These are phyloP conservation scores for Tenualosa thibaudeaui DNA, from an alignment of 2,797 vertebrate species.

Conservation along the genomic window DNA sequence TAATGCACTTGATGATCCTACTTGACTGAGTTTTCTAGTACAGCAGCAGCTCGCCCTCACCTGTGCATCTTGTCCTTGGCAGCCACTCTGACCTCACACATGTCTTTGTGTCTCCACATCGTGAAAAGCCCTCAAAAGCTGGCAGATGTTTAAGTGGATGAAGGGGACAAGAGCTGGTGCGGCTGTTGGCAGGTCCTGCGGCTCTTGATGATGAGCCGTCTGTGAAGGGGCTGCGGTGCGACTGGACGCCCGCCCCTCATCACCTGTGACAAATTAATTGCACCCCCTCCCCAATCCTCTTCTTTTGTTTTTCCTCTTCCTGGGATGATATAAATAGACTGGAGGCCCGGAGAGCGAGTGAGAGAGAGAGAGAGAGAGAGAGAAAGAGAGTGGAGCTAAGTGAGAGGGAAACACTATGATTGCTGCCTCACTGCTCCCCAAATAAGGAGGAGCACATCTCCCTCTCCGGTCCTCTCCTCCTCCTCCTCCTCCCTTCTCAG, in stretches of 20 bases:
- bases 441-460: not conserved
- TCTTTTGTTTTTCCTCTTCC: conserved; percentile 22
- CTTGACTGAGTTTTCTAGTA: not conserved
- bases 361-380: no score
- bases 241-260: conserved; percentile 16
- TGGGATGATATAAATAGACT: conserved; percentile 28
- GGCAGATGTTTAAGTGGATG: conserved; percentile 17
- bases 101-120: conserved; percentile 32
- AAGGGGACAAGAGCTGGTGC: not conserved
- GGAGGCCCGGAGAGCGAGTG: not conserved
- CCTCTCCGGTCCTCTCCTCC: not conserved
- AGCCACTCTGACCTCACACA: conserved; percentile 3
- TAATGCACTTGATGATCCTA: not conserved
- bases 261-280: conserved; percentile 17
- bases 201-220: not conserved
- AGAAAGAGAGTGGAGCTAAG: conserved; percentile 10
- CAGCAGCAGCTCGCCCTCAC: conserved; percentile 41
- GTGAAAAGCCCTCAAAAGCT: conserved; percentile 17
- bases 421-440: conserved; percentile 7
- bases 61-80: conserved; percentile 41
- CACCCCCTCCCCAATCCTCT: conserved; percentile 24
- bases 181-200: not conserved
- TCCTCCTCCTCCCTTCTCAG: not conserved
- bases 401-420: conserved; percentile 9
- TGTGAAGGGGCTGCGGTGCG: conserved; percentile 4